phyloP scores from a whole-genome alignment of 2,113 vertebrate species.

The Oreotrochilus melanogaster region DNA sequence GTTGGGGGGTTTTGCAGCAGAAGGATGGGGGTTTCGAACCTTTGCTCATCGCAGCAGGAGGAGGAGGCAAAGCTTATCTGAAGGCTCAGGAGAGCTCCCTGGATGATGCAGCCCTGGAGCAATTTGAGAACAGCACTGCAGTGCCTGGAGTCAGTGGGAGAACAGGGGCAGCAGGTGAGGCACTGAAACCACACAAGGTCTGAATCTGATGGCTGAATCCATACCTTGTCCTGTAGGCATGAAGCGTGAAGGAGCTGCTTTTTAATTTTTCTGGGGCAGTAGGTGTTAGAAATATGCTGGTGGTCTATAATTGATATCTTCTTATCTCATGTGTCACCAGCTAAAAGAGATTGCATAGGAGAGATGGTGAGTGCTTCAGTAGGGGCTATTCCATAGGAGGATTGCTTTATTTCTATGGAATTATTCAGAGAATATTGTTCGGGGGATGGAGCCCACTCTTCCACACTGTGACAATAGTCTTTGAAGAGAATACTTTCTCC shows the following conservation, averaged over 20 bases:
- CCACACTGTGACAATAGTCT: neutral
- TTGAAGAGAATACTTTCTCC: neutral
- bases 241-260: neutral
- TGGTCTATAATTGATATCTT: neutral
- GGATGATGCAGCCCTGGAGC: slow-evolving; percentile 78
- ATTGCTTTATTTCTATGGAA: neutral
- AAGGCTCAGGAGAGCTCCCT: slow-evolving; percentile 79
- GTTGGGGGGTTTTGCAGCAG: slow-evolving; percentile 76
- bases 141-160: slow-evolving; percentile 81
- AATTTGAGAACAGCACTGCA: slow-evolving; percentile 84
- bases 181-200: neutral
- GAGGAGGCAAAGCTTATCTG: slow-evolving; percentile 90
- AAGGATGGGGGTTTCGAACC: slow-evolving; percentile 82
- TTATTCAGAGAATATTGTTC: neutral
- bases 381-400: neutral
- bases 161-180: slow-evolving; percentile 76
- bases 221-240: neutral
- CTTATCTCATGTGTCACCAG: neutral
- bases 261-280: neutral
- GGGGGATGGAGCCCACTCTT: neutral
- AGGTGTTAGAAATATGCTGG: neutral
- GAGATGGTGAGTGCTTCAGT: neutral
- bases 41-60: slow-evolving; percentile 89
- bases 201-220: neutral
- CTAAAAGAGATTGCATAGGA: neutral